Evolutionary conservation across 2,888 invertebrate species (phyloP).

Genomic region (Parascotia fuliginaria): DNA sequence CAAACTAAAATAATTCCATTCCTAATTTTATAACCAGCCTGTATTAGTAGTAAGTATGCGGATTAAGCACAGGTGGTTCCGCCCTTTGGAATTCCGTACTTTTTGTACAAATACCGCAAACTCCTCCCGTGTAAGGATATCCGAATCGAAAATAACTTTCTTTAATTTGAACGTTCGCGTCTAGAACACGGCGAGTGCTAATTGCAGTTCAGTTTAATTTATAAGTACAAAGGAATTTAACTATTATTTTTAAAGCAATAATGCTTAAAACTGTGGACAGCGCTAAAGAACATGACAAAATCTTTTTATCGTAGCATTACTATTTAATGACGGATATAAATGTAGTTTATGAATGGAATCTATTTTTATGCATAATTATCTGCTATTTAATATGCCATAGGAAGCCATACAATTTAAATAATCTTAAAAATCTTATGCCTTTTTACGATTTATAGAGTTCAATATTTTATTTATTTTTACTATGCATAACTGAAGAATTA

Average conservation of each 20-base stretch:
- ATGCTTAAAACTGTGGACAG: background rate
- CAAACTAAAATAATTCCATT: no score
- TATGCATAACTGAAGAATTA: no score
- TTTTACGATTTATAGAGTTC: no score
- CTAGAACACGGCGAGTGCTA: constrained; percentile 25
- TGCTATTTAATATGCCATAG: no score
- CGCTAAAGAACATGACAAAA: no score
- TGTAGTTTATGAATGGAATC: no score
- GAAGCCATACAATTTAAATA: no score
- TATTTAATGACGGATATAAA: no score
- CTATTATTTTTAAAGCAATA: background rate
- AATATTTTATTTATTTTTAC: no score
- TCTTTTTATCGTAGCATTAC: background rate
- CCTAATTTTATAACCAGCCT: constrained; percentile 14
- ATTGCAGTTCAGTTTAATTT: constrained; percentile 25
- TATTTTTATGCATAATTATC: no score
- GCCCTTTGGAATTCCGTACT: constrained; percentile 69
- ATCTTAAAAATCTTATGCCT: no score
- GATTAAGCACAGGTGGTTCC: constrained; percentile 78
- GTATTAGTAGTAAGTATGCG: constrained; percentile 54
- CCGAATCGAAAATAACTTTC: constrained; percentile 46
- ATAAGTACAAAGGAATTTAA: background rate
- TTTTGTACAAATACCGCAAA: constrained; percentile 61
- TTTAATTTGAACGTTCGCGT: constrained; percentile 33
- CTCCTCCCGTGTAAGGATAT: constrained; percentile 29